A percentile compares a stretch with the other conserved stretches of the same genome.
These are phyloP conservation scores for Drosophila sp. DNA, from an alignment of 1,140 invertebrate genomes.

Conservation along the genomic window DNA sequence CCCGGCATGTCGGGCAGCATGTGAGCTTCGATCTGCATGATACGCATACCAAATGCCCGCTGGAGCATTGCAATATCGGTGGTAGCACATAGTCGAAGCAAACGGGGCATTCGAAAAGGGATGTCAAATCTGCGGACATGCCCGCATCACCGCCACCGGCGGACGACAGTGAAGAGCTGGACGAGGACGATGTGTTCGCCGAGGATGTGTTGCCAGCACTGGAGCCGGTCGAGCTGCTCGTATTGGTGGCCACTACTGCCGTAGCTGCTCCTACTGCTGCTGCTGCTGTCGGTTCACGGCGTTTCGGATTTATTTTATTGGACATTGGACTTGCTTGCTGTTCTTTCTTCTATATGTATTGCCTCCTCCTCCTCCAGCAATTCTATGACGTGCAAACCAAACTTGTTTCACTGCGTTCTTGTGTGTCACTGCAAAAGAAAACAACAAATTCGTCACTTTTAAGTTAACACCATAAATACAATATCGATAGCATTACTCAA, in stretches of 20 bases:
- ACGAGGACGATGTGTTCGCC: slow-evolving; percentile 84
- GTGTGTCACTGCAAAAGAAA: slow-evolving; percentile 30
- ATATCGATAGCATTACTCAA: slow-evolving; percentile 13
- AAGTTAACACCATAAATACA: not conserved
- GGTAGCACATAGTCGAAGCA: slow-evolving; percentile 99
- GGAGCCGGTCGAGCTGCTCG: slow-evolving; percentile 72
- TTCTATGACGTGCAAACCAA: slow-evolving; percentile 1
- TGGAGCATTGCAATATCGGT: slow-evolving; percentile 96
- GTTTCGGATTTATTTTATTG: slow-evolving; percentile 84
- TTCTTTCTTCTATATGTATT: slow-evolving; percentile 29
- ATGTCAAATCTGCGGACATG: slow-evolving; percentile 94
- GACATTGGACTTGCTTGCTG: slow-evolving; percentile 77
- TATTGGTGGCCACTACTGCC: slow-evolving; percentile 71
- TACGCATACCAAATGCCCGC: slow-evolving; percentile 95
- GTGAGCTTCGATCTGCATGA: slow-evolving; percentile 98
- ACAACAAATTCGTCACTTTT: slow-evolving; percentile 25
- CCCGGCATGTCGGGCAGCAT: slow-evolving; percentile 98
- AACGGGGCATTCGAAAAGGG: slow-evolving; percentile 99
- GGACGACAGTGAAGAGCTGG: slow-evolving; percentile 82
- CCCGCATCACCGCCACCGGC: slow-evolving; percentile 85
- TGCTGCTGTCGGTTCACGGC: slow-evolving; percentile 82
- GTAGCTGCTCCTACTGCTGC: slow-evolving; percentile 65
- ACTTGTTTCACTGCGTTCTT: not conserved
- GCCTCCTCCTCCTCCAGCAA: slow-evolving; percentile 21
- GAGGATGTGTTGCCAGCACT: slow-evolving; percentile 76